A percentile compares a stretch with the other conserved stretches of the same genome.
Conservation (phyloP, 2,113 vertebrate genomes). For the Siniperca chuatsi region DNA sequence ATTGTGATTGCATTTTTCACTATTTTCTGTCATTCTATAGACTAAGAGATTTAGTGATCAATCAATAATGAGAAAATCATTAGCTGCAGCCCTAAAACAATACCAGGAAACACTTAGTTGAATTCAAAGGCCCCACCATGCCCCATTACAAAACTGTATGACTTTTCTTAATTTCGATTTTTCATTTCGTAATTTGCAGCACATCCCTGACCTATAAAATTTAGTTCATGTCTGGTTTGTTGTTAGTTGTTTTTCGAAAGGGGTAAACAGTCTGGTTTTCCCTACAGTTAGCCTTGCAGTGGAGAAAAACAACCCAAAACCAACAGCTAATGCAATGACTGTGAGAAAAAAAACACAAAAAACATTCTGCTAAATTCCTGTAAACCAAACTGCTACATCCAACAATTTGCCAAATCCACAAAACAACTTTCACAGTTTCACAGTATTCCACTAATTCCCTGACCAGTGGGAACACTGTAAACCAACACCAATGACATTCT, state of each 20-base stretch:
- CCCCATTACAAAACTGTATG: background rate
- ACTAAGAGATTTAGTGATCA: background rate
- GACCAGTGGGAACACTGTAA: slow-evolving; percentile 7
- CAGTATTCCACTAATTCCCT: background rate
- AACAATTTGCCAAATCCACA: slow-evolving; percentile 51
- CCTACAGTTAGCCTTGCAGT: background rate
- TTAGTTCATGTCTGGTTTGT: background rate
- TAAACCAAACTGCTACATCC: background rate
- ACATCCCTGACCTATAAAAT: background rate
- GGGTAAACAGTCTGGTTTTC: background rate
- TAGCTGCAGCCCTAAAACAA: background rate
- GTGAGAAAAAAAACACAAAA: background rate
- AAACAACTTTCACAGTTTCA: slow-evolving; percentile 45
- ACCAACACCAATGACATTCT: background rate
- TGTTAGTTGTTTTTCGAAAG: background rate
- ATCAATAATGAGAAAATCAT: background rate
- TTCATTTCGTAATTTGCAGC: background rate
- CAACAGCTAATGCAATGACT: slow-evolving; percentile 12
- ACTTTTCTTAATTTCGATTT: background rate
- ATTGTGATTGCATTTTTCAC: background rate
- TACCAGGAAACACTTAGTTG: background rate
- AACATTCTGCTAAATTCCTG: slow-evolving; percentile 22
- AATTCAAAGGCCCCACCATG: background rate
- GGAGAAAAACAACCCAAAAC: slow-evolving; percentile 18
- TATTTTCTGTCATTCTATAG: too few relatives aligned